Evolutionary conservation across 2,888 invertebrate species (phyloP).

Genomic region (Augiades crinisus): DNA sequence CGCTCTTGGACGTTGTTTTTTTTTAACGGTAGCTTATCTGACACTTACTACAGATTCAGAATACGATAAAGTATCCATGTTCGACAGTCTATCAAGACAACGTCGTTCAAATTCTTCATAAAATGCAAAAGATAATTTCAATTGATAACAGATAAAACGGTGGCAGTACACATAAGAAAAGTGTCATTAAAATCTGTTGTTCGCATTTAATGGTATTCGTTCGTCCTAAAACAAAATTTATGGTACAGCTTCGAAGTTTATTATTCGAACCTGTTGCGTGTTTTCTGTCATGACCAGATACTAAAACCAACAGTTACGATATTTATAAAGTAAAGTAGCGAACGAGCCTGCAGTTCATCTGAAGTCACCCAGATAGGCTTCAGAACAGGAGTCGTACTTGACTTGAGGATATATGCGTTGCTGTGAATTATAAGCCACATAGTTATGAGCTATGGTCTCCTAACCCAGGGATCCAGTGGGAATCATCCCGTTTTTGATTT

Average conservation of each 20-base stretch:
- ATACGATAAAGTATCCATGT: background rate
- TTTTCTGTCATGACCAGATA: slow-evolving; percentile 5
- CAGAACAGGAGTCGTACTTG: no score
- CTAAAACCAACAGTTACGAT: background rate
- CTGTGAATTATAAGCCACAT: no score
- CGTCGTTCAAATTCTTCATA: slow-evolving; percentile 1
- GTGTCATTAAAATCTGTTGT: slow-evolving; percentile 5
- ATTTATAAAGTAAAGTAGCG: no score
- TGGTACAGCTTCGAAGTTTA: slow-evolving; percentile 1
- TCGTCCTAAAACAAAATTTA: slow-evolving; percentile 14
- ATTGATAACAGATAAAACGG: slow-evolving; percentile 4
- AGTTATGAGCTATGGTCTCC: no score
- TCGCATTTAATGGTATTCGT: background rate
- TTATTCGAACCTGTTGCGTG: slow-evolving; percentile 4
- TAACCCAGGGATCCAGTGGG: no score
- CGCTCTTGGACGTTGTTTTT: background rate
- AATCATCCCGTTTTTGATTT: no score
- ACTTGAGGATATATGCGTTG: no score
- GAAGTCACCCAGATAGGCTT: no score
- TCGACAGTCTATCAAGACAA: background rate
- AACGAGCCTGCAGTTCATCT: no score
- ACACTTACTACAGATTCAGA: background rate
- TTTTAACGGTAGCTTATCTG: slow-evolving; percentile 4
- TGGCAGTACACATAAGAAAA: slow-evolving; percentile 3
- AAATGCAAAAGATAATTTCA: slow-evolving; percentile 5